Percentiles rank a stretch among this genome's conserved stretches.
phyloP scores from a whole-genome alignment of 2,113 vertebrate species.

The Orthonyx spaldingii region DNA sequence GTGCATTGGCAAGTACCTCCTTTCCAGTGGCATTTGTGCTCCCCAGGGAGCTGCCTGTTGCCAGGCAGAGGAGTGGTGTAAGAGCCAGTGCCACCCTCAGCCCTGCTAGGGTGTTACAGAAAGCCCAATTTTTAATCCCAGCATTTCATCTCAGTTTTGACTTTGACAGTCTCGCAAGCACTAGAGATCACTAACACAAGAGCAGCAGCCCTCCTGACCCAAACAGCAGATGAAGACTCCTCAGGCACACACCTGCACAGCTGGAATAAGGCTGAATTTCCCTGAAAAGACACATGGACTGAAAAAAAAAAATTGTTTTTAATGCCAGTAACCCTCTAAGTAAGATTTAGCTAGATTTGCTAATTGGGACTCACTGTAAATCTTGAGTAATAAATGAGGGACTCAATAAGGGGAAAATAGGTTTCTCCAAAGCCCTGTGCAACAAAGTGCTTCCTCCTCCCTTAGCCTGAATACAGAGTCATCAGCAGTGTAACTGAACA shows the following conservation, averaged over 20 bases:
- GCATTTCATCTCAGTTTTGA: background rate
- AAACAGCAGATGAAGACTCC: background rate
- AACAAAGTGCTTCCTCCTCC: background rate
- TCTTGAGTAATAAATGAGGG: background rate
- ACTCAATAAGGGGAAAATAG: background rate
- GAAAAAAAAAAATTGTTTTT: background rate
- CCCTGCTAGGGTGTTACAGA: background rate
- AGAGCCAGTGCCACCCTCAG: background rate
- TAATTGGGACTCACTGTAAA: background rate
- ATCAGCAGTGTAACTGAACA: background rate
- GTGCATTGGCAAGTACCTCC: background rate
- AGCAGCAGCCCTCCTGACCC: background rate
- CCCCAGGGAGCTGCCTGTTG: background rate
- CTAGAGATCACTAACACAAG: background rate
- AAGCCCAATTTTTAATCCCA: background rate
- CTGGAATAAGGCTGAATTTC: background rate
- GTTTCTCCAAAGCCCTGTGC: background rate
- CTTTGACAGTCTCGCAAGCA: accelerated
- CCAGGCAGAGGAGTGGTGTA: background rate
- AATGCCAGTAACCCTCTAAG: background rate
- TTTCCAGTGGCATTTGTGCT: background rate
- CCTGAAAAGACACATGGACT: background rate
- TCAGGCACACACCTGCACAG: background rate
- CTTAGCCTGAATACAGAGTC: background rate
- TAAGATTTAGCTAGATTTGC: background rate